Evolutionary conservation across 35 echinoderm and acorn worm species (phyloP).

Genomic region (Apostichopus japonicus): DNA sequence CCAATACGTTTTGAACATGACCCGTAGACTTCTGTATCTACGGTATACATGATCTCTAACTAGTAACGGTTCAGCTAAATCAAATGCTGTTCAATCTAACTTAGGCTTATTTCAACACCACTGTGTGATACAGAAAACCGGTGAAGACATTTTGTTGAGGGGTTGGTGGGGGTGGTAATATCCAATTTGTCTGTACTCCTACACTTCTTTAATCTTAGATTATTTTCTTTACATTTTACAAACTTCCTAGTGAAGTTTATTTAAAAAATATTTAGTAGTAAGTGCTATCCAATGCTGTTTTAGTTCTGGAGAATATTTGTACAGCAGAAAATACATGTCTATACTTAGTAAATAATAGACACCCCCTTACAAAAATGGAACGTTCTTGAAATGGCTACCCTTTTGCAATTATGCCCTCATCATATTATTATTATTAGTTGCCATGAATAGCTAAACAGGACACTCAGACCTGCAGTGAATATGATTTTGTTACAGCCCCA

Average conservation of each 20-base stretch:
- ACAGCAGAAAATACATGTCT: background rate
- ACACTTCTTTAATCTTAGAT: no score
- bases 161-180: background rate
- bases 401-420: constrained; percentile 48
- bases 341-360: background rate
- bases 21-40: background rate
- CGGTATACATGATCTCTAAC: background rate
- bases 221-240: no score
- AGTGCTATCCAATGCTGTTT: no score
- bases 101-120: background rate
- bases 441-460: constrained; percentile 65
- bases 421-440: constrained; percentile 64
- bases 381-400: constrained; percentile 53
- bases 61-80: background rate
- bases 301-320: no score
- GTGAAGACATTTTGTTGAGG: background rate
- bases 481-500: constrained; percentile 67
- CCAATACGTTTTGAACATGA: background rate
- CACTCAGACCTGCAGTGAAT: constrained; percentile 22
- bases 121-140: background rate
- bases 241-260: no score
- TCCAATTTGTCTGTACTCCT: background rate
- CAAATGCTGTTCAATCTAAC: background rate
- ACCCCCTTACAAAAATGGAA: constrained; percentile 37
- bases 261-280: no score